Percentiles rank a stretch among this genome's conserved stretches.
Conservation (phyloP, 2,797 vertebrate species). For the Aselliscus stoliczkanus region DNA sequence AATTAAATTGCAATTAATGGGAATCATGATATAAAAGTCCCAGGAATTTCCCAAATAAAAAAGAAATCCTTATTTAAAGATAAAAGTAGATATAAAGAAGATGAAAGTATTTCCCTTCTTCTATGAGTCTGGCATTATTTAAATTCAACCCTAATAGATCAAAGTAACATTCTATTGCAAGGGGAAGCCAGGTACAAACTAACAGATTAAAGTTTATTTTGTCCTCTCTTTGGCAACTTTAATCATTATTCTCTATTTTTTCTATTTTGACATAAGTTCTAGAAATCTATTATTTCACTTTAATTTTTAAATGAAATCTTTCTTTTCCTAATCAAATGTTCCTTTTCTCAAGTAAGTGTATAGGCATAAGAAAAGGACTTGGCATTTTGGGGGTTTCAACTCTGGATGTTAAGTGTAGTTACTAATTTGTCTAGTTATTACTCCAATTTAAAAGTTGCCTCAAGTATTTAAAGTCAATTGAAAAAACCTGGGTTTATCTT, state of each 20-base stretch:
- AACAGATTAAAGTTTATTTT: neutral
- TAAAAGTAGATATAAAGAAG: neutral
- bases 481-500: neutral
- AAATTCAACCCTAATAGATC: neutral
- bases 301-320: neutral
- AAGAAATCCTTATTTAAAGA: slow-evolving; percentile 5
- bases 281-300: slow-evolving; percentile 6
- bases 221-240: neutral
- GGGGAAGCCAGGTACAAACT: neutral
- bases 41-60: neutral
- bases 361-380: neutral
- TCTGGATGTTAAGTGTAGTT: neutral
- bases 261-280: neutral
- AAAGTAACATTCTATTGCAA: neutral
- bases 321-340: neutral
- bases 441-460: neutral
- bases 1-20: neutral
- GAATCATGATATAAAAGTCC: slow-evolving; percentile 14
- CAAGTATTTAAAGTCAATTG: neutral
- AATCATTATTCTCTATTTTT: neutral
- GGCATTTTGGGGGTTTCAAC: neutral
- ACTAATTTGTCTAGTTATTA: neutral
- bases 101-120: neutral
- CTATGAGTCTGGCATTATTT: slow-evolving; percentile 7
- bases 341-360: neutral